phyloP scores from a whole-genome alignment of 2,113 vertebrate species.

The Oxygymnocypris stewartii region DNA sequence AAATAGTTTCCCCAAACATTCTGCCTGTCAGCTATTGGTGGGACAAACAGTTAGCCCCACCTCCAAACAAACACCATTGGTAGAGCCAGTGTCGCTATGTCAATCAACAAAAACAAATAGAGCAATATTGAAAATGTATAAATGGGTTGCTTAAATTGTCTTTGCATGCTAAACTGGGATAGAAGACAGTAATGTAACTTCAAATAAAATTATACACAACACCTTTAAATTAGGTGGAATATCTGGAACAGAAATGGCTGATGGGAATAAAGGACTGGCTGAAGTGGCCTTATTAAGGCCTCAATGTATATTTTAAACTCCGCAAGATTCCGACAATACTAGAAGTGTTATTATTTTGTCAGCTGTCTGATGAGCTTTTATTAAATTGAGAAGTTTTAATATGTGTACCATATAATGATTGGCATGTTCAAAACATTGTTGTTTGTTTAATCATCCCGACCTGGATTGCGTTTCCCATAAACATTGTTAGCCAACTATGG shows the following conservation, averaged over 20 bases:
- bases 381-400: too few relatives aligned
- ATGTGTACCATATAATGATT: too few relatives aligned
- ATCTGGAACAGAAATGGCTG: neutral
- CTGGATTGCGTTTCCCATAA: too few relatives aligned
- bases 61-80: neutral
- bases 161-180: neutral
- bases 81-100: neutral
- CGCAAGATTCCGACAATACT: too few relatives aligned
- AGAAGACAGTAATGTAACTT: neutral
- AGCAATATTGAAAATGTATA: neutral
- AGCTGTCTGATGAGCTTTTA: too few relatives aligned
- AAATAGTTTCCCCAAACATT: neutral
- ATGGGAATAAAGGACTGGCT: too few relatives aligned
- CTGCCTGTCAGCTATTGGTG: neutral
- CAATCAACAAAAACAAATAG: neutral
- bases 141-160: too few relatives aligned
- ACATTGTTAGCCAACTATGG: neutral
- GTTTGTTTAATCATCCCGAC: neutral
- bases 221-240: neutral
- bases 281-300: too few relatives aligned
- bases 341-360: neutral
- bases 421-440: neutral
- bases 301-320: too few relatives aligned
- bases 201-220: neutral
- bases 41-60: neutral